Percentiles rank a stretch among this genome's conserved stretches.
These are phyloP conservation scores for Lophius americanus DNA, from an alignment of 2,797 vertebrate genomes.

Conservation along the genomic window DNA sequence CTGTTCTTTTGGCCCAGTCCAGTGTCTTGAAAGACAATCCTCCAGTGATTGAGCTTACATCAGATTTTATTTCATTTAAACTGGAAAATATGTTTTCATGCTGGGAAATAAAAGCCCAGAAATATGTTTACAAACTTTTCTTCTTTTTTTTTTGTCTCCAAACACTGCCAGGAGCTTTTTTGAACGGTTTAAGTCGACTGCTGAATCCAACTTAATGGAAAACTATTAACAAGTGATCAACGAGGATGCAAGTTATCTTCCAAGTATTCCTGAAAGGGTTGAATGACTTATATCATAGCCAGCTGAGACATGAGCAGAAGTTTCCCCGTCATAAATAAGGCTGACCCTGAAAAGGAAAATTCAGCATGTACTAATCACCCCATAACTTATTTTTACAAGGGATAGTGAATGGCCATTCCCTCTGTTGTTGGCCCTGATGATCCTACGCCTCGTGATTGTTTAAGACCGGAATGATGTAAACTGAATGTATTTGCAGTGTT, in stretches of 20 bases:
- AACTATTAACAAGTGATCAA: slow-evolving; percentile 11
- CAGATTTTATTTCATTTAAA: slow-evolving; percentile 38
- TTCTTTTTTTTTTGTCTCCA: not conserved
- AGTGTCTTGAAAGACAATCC: slow-evolving; percentile 41
- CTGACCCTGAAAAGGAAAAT: slow-evolving; percentile 46
- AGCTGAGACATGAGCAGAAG: slow-evolving; percentile 30
- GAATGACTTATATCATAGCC: slow-evolving; percentile 23
- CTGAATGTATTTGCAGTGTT: slow-evolving; percentile 23
- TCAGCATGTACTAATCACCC: slow-evolving; percentile 25
- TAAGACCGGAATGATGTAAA: slow-evolving; percentile 26
- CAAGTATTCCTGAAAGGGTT: slow-evolving; percentile 25
- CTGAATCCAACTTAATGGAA: not conserved
- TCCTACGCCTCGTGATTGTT: slow-evolving; percentile 41
- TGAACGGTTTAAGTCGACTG: not conserved
- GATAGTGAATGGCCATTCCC: slow-evolving; percentile 24
- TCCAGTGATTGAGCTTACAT: slow-evolving; percentile 37
- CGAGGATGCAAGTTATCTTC: slow-evolving; percentile 7
- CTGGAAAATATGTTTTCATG: slow-evolving; percentile 40
- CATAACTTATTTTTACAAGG: slow-evolving; percentile 52
- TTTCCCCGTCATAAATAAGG: slow-evolving; percentile 34
- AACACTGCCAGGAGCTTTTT: not conserved
- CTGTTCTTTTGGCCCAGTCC: slow-evolving; percentile 58
- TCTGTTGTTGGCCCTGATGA: slow-evolving; percentile 30
- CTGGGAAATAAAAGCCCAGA: slow-evolving; percentile 13
- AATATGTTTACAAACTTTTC: slow-evolving; percentile 15